Conservation (phyloP, 2,113 vertebrate species). For the Thalassarche chlororhynchos region DNA sequence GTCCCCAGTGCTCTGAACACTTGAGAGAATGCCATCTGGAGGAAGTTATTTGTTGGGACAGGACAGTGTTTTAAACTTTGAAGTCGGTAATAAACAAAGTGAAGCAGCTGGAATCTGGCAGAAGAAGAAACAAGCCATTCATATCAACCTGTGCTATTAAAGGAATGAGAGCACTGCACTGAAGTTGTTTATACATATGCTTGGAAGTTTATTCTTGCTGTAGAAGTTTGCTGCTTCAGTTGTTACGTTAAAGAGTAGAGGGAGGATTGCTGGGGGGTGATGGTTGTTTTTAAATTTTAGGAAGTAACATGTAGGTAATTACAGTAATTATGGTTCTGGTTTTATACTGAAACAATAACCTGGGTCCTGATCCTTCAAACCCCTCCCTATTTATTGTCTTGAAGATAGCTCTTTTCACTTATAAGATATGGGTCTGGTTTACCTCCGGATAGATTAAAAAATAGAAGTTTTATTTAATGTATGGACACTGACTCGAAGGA, state of each 20-base stretch:
- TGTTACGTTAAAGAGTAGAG: conserved; percentile 31
- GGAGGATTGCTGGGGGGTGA: background rate
- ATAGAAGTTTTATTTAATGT: background rate
- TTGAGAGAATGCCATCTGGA: conserved; percentile 71
- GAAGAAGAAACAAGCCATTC: conserved; percentile 72
- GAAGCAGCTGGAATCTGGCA: conserved; percentile 78
- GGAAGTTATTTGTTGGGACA: conserved; percentile 75
- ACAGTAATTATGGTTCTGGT: background rate
- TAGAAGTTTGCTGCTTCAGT: conserved; percentile 31
- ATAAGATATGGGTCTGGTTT: background rate
- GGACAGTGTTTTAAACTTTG: conserved; percentile 74
- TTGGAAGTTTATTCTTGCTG: conserved; percentile 56
- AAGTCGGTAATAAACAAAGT: conserved; percentile 78
- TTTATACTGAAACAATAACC: background rate
- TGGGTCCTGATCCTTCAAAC: background rate
- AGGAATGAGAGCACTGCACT: conserved; percentile 26
- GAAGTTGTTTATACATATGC: conserved; percentile 65
- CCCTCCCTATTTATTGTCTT: background rate
- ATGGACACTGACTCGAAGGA: background rate
- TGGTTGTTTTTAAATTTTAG: background rate
- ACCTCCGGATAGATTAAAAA: background rate
- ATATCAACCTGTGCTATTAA: conserved; percentile 55
- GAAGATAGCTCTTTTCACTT: background rate
- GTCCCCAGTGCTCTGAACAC: conserved; percentile 23
- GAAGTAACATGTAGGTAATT: background rate